Conservation (phyloP, 2,888 invertebrate species). For the Abscondita cerata region DNA sequence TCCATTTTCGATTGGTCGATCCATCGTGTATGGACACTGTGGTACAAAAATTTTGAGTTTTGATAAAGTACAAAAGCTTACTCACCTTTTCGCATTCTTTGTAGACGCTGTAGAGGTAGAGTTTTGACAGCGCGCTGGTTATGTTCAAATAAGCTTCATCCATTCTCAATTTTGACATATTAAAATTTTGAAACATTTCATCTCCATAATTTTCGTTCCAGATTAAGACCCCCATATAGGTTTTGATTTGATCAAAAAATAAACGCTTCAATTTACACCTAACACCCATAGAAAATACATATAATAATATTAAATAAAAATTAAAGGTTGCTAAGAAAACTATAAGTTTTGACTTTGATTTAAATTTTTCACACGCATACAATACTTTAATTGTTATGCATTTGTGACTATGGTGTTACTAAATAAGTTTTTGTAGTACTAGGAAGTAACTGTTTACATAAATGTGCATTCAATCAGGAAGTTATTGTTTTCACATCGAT, state of each 20-base stretch:
- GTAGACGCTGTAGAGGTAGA: constrained; percentile 71
- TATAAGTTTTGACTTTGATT: too few species aligned
- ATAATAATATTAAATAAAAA: too few species aligned
- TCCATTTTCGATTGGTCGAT: constrained; percentile 13
- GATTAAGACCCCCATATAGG: constrained; percentile 55
- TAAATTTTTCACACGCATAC: too few species aligned
- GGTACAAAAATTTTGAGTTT: background rate
- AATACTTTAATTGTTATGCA: background rate
- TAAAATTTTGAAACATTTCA: constrained; percentile 61
- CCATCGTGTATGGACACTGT: constrained; percentile 41
- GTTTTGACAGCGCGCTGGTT: constrained; percentile 49
- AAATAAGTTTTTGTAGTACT: background rate
- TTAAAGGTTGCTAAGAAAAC: too few species aligned
- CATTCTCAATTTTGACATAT: constrained; percentile 65
- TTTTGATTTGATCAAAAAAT: background rate
- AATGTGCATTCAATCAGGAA: too few species aligned
- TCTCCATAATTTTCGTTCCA: constrained; percentile 67
- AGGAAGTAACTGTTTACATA: too few species aligned
- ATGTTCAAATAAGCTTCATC: constrained; percentile 72
- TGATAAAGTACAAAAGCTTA: too few species aligned
- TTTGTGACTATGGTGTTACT: background rate
- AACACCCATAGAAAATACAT: too few species aligned
- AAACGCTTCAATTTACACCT: too few species aligned
- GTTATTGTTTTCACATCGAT: too few species aligned
- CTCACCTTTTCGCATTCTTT: constrained; percentile 74